Conservation (phyloP, 2,797 vertebrate genomes). For the Aselliscus stoliczkanus region DNA sequence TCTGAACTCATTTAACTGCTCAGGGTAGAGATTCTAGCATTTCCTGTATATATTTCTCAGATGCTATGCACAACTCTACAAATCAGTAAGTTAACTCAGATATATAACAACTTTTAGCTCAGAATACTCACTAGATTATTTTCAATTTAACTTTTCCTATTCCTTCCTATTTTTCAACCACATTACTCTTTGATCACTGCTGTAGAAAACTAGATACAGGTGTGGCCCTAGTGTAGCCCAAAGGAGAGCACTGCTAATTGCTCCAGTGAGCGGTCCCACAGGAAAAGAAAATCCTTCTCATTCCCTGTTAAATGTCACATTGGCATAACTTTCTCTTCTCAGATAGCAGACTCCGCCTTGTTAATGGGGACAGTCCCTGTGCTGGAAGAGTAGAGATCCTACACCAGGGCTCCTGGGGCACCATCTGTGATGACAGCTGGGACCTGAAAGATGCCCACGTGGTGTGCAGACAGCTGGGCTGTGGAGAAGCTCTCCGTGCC, state of each 20-base stretch:
- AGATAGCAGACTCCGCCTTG: slow-evolving; percentile 71
- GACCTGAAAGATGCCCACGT: too few species aligned
- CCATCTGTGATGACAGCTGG: too few species aligned
- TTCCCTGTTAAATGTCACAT: not conserved
- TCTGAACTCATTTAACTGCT: not conserved
- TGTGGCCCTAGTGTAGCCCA: not conserved
- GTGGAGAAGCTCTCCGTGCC: slow-evolving; percentile 15
- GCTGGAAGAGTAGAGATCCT: slow-evolving; percentile 78
- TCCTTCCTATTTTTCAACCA: not conserved
- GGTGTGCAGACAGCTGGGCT: slow-evolving; percentile 57
- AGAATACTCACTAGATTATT: not conserved
- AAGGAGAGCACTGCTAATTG: rapidly evolving
- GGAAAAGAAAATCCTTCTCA: not conserved
- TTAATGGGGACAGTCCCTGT: slow-evolving; percentile 66
- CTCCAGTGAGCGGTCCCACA: not conserved
- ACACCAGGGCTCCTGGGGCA: not conserved
- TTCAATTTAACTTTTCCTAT: not conserved
- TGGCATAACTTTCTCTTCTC: slow-evolving; percentile 21
- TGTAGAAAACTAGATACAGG: not conserved
- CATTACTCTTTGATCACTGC: not conserved
- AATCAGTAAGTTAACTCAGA: not conserved
- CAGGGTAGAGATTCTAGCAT: not conserved
- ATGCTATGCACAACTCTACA: not conserved
- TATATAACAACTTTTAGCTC: not conserved
- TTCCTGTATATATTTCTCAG: not conserved